Evolutionary conservation across 2,888 invertebrate genomes (phyloP).

Genomic region (Chouioia cunea): DNA sequence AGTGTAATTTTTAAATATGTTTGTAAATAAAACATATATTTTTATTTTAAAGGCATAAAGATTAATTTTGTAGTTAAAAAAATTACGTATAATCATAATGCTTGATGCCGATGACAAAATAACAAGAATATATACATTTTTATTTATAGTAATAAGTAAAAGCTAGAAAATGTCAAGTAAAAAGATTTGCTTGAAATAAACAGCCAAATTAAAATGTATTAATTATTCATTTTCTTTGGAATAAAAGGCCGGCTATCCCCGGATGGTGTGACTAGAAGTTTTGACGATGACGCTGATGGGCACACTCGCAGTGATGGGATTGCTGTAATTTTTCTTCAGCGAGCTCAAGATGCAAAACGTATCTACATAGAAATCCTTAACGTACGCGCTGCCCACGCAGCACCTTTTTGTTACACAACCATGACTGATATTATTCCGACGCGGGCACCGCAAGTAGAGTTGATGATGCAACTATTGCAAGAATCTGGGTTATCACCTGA

Average conservation of each 20-base stretch:
- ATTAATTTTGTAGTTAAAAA: too few species aligned
- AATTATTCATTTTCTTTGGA: constrained; percentile 68
- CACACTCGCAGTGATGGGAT: constrained; percentile 47
- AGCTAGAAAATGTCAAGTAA: too few species aligned
- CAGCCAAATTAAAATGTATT: background rate
- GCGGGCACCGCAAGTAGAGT: constrained; percentile 32
- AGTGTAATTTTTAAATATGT: too few species aligned
- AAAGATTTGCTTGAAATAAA: too few species aligned
- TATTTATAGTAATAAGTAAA: too few species aligned
- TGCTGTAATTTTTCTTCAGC: constrained; percentile 46
- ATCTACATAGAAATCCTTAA: constrained; percentile 57
- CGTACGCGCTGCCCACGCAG: constrained; percentile 70
- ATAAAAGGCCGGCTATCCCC: constrained; percentile 43
- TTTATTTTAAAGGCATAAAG: too few species aligned
- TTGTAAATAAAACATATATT: too few species aligned
- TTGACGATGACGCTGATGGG: constrained; percentile 46
- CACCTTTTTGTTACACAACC: background rate
- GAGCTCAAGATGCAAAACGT: constrained; percentile 46
- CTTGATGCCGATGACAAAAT: too few species aligned
- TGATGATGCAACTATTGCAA: constrained; percentile 46
- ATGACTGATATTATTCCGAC: constrained; percentile 1
- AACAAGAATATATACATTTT: too few species aligned
- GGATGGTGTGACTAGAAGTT: constrained; percentile 48
- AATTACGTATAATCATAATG: too few species aligned
- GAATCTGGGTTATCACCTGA: constrained; percentile 46